Conservation (phyloP, 2,797 vertebrate genomes). For the Podarcis lilfordi region DNA sequence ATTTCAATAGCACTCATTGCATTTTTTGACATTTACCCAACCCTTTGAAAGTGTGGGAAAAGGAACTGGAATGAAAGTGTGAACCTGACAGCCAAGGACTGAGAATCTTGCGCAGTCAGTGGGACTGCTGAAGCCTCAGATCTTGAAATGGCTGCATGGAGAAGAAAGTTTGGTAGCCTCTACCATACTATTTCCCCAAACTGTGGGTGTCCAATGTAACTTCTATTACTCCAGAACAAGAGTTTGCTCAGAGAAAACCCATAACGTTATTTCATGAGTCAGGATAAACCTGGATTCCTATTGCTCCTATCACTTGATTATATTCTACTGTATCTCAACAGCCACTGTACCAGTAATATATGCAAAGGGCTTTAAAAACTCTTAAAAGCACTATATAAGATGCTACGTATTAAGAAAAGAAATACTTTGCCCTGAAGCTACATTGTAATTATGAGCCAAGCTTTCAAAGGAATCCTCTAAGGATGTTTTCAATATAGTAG, state of each 20-base stretch:
- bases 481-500: background rate
- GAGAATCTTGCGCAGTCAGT: too few species aligned
- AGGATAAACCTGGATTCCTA: background rate
- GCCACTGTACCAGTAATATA: background rate
- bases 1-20: conserved; percentile 10
- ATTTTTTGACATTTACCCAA: too few species aligned
- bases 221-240: background rate
- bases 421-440: conserved; percentile 20
- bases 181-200: too few species aligned
- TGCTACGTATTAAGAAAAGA: background rate
- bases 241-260: background rate
- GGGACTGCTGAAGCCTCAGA: background rate
- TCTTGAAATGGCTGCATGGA: background rate
- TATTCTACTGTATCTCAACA: background rate
- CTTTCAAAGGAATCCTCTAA: background rate
- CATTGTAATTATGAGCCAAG: conserved; percentile 39
- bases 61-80: background rate
- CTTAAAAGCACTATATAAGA: background rate
- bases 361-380: background rate
- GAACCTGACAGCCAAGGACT: background rate
- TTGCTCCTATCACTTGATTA: too few species aligned
- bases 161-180: background rate
- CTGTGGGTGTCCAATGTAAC: background rate
- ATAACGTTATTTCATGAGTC: background rate
- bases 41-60: too few species aligned